Evolutionary conservation across 1,140 invertebrate genomes (phyloP).

Genomic region (Eulimnadia texana): DNA sequence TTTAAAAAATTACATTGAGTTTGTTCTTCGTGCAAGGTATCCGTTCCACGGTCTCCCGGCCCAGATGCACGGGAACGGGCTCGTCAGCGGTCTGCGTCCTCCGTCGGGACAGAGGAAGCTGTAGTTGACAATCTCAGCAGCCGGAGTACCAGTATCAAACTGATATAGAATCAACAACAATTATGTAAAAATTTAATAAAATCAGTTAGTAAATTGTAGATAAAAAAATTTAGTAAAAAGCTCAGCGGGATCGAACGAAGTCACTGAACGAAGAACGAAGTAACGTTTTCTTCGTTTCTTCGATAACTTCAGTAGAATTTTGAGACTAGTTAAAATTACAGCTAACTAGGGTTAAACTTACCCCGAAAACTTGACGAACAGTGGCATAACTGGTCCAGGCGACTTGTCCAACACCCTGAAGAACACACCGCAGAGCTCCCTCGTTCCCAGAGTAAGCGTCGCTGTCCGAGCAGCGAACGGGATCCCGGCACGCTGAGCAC

Average conservation of each 20-base stretch:
- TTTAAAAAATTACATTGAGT: conserved; percentile 1
- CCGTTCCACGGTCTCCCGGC: conserved; percentile 65
- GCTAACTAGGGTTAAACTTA: too few species aligned
- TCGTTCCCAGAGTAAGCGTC: conserved; percentile 69
- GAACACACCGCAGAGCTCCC: conserved; percentile 63
- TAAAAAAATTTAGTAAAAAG: too few species aligned
- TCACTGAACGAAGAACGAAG: too few species aligned
- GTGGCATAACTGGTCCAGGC: conserved; percentile 71
- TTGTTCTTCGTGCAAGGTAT: conserved; percentile 42
- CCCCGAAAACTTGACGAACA: conserved; percentile 49
- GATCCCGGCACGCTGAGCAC: conserved; percentile 55
- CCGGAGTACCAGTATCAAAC: conserved; percentile 34
- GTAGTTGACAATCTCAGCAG: conserved; percentile 33
- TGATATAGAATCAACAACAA: conserved; percentile 17
- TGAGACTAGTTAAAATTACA: too few species aligned
- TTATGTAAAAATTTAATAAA: background rate
- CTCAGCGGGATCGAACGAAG: too few species aligned
- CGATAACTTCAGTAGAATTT: too few species aligned
- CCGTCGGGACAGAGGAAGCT: conserved; percentile 72
- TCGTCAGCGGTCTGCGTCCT: conserved; percentile 43
- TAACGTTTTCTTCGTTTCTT: too few species aligned
- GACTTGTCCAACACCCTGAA: conserved; percentile 58
- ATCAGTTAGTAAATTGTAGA: conserved; percentile 7
- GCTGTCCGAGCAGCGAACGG: conserved; percentile 56
- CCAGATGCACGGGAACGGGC: conserved; percentile 54